Conservation (phyloP, 2,113 vertebrate genomes). For the Colius striatus region DNA sequence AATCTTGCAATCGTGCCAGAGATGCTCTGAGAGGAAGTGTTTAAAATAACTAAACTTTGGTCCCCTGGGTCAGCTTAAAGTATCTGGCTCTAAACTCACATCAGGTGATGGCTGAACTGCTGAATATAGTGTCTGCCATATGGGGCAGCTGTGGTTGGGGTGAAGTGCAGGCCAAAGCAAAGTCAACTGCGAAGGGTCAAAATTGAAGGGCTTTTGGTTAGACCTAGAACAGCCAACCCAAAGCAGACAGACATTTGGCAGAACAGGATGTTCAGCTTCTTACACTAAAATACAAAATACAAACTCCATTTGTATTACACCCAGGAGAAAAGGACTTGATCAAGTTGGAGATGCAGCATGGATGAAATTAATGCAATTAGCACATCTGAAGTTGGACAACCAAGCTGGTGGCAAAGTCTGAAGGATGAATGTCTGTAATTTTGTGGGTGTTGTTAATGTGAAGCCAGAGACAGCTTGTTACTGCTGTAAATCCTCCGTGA, state of each 20-base stretch:
- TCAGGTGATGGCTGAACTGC: not conserved
- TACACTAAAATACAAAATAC: not conserved
- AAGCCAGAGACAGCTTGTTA: not conserved
- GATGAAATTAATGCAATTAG: not conserved
- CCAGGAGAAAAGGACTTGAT: not conserved
- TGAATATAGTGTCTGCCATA: not conserved
- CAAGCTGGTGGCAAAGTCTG: not conserved
- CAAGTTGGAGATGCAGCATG: not conserved
- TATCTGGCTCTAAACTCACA: not conserved
- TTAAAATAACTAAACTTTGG: slow-evolving; percentile 44
- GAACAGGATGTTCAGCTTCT: not conserved
- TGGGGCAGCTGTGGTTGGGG: not conserved
- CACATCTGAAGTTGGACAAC: not conserved
- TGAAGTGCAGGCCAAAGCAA: not conserved
- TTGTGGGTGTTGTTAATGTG: not conserved
- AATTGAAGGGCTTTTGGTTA: not conserved
- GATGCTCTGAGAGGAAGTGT: slow-evolving; percentile 36
- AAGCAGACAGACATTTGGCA: not conserved
- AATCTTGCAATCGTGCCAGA: not conserved
- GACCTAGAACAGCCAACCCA: not conserved
- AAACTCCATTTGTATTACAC: not conserved
- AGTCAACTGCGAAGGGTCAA: not conserved
- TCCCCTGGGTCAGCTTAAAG: not conserved
- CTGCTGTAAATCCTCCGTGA: not conserved
- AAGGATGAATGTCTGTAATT: not conserved